Evolutionary conservation across 2,888 invertebrate species (phyloP), one percentile per base, ranked within the genome.

Genomic region (Xanthorhoe designata): DNA sequence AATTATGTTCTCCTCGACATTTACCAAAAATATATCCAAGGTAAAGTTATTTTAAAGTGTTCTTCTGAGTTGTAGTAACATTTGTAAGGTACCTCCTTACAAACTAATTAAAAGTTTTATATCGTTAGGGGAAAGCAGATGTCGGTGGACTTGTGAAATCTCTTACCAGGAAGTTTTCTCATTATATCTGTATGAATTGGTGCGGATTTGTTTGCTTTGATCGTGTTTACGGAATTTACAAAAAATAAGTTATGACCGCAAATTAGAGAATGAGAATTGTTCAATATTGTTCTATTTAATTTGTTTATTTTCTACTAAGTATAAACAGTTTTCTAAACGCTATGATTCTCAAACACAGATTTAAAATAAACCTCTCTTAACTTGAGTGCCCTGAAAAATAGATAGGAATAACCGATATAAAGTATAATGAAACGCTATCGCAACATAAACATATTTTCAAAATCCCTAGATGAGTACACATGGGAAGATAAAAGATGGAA

Each of bases 31-130:
- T 42, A 13, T 42, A 10, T 42, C 38, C 38, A 13, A 42, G 38
- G 13, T 42, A 42, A 42, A 15, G 17, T 4, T 47, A 47, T 47
- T 47, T 45, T 17, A 47, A 42, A 47, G 47, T 47, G 17, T 17
- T 47, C 15, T 47, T 17, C 47, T 47, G 17, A 47, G 15, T 47
- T 47, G 17, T 47, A 47, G n/a, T 15, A 29, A 6, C 17, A 60
- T 24, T 60, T 42, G 38, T 13, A 45, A 52, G 24, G 49, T 35
- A 55, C 50, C 55, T 62, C 53, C 64, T 59, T 66, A 56, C 61
- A 61, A 71, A 70, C 65, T 65, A 70, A 71, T 73, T 69, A 67
- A 70, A 71, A 69, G 54, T 71, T 71, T 64, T 62, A 38, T 18
- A 52, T 64, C 60, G 59, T 65, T 67, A 59, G 60, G 47, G 54